A percentile compares a stretch with the other conserved stretches of the same genome.
Evolutionary conservation across 2,797 vertebrate species (phyloP).

Genomic region (Potorous gilbertii): DNA sequence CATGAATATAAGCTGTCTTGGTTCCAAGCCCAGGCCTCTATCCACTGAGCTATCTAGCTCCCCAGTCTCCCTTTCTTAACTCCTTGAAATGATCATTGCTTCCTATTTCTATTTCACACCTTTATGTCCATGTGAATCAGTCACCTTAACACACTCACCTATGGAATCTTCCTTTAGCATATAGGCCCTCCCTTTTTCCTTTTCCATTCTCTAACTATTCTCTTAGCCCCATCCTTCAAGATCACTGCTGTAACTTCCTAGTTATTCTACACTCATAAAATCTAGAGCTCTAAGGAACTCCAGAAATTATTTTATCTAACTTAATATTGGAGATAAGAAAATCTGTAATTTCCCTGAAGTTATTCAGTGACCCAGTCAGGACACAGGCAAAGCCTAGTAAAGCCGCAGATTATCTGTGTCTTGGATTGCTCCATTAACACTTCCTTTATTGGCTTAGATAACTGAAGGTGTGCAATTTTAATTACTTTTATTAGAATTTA

Average conservation of each 20-base stretch:
- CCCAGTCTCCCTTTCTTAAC: neutral
- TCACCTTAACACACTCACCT: neutral
- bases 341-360: neutral
- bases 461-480: neutral
- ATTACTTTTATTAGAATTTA: neutral
- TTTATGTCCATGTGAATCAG: neutral
- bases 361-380: neutral
- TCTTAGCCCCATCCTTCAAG: neutral
- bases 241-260: neutral
- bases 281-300: neutral
- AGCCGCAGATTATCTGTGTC: neutral
- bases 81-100: neutral
- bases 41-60: neutral
- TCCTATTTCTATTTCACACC: neutral
- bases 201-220: neutral
- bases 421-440: neutral
- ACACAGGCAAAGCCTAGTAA: neutral
- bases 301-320: neutral
- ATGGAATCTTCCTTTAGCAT: neutral
- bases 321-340: neutral
- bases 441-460: neutral
- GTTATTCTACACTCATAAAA: neutral
- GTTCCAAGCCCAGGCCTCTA: neutral
- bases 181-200: neutral
- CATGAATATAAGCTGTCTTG: neutral